Base-by-base conservation (phyloP, 2,888 invertebrate genomes). In the Synergus umbraculus region DNA sequence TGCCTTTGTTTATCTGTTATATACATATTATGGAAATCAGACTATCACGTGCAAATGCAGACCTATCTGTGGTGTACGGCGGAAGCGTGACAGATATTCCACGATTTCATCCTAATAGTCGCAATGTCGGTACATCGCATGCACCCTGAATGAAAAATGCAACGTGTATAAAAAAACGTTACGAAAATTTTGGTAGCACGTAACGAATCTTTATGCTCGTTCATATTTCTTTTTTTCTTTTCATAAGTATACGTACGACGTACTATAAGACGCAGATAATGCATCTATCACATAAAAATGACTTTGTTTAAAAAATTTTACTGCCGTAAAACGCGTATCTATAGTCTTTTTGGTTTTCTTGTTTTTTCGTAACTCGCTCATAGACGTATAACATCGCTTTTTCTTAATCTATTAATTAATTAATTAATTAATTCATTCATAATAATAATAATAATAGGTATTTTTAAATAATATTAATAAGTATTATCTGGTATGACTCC, bases 401-500 rank as follows among this genome's bases (percentile, higher is more conserved):
- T 73, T 73, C 73, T 73, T 73, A 54, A n/a, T 54, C 73, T 73
- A 73, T 78, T 86, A 89, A 84, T 88, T 87, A 87, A 87, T 88
- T 88, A 88, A 22, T 22, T 22, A 22, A 22, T 22, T 37, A 37
- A 37, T 37, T 22, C 22, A 37, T 37, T 22, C 22, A 88, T 88
- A 88, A 88, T 88, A 85, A 84, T 82, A 84, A 84, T 84, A 84
- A 81, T 82, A 76, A 80, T 84, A 82, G 81, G 82, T 83, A 83
- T 82, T 83, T 81, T 84, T 77, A 81, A 87, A 86, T 85, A 86
- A 86, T 87, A 88, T 86, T 87, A 88, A 88, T 87, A 86, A 88
- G 86, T 88, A 88, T 89, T 89, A 89, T 88, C 87, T 88, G 85
- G 85, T 89, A 89, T 88, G 86, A 89, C 87, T 87, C 89, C 90